These are phyloP conservation scores for Ictidomys tridecemlineatus DNA, from an alignment of 2,113 vertebrate genomes.

Conservation along the genomic window DNA sequence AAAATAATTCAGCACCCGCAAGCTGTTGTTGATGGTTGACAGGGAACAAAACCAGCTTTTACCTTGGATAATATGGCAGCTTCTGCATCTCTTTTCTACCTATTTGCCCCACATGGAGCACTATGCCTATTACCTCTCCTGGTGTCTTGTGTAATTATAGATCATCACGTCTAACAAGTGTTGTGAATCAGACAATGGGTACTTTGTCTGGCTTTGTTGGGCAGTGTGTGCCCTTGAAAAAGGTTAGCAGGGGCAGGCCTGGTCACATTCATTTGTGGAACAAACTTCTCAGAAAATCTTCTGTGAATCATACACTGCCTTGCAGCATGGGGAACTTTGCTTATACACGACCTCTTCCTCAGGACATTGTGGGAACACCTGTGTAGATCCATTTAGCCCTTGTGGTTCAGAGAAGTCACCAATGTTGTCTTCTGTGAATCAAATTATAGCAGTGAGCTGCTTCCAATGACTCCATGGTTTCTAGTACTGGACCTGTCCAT, in stretches of 20 bases:
- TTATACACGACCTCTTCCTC: not conserved
- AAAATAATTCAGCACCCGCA: not conserved
- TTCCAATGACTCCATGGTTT: not conserved
- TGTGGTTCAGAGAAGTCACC: not conserved
- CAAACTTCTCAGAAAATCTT: not conserved
- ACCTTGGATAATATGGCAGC: not conserved
- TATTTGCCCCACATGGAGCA: not conserved
- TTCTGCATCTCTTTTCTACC: not conserved
- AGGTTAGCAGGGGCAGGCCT: not conserved
- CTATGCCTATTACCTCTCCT: not conserved
- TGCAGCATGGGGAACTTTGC: not conserved
- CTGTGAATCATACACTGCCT: not conserved
- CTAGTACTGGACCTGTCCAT: not conserved
- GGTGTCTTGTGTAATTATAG: not conserved
- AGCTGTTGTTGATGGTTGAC: not conserved
- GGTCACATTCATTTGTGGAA: not conserved
- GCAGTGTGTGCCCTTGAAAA: not conserved
- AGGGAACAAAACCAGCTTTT: not conserved
- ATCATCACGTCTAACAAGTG: no score
- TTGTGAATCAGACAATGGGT: not conserved
- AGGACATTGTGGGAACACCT: not conserved
- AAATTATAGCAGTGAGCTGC: not conserved
- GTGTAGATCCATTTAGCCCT: not conserved
- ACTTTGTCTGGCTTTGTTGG: not conserved
- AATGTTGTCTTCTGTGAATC: not conserved